phyloP scores from a whole-genome alignment of 2,797 vertebrate species.

The Hirundo rustica region DNA sequence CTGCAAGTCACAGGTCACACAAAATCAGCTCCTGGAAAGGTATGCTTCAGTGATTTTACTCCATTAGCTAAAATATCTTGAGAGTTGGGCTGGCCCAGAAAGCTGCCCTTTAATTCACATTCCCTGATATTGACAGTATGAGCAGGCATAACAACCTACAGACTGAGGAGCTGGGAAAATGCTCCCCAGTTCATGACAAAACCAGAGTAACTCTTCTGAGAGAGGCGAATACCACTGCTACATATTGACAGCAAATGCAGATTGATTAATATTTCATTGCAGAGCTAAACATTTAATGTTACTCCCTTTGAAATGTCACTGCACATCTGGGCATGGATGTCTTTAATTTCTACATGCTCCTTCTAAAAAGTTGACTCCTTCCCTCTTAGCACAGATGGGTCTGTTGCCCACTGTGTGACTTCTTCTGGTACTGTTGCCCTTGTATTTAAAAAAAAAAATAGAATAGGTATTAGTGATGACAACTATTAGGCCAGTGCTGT shows the following conservation, averaged over 20 bases:
- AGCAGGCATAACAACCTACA: not conserved
- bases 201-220: not conserved
- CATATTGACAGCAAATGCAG: not conserved
- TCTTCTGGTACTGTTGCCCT: not conserved
- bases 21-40: slow-evolving; percentile 6
- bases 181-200: not conserved
- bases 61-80: not conserved
- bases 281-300: not conserved
- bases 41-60: not conserved
- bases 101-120: not conserved
- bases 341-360: not conserved
- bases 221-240: not conserved
- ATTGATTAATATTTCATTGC: not conserved
- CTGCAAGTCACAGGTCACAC: not conserved
- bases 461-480: not conserved
- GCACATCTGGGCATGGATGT: not conserved
- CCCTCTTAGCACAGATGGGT: not conserved
- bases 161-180: not conserved
- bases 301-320: not conserved
- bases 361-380: not conserved
- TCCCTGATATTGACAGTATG: not conserved
- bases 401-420: fast-evolving
- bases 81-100: not conserved
- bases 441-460: not conserved
- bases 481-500: not conserved